Evolutionary conservation across 1,140 invertebrate species (phyloP).

Genomic region (Anastatus disparis): DNA sequence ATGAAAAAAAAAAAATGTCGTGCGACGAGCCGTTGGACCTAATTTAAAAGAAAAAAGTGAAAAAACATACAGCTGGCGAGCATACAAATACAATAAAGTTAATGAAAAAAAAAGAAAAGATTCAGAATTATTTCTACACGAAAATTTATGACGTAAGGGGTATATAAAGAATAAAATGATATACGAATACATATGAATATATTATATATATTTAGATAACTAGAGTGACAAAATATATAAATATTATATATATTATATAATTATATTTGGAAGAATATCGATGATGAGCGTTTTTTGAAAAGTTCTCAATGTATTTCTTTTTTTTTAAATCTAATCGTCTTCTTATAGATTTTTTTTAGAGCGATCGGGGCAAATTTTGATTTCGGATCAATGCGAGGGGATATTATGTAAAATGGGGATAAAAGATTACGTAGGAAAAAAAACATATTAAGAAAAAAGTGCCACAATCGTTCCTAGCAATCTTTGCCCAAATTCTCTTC

Average conservation of each 20-base stretch:
- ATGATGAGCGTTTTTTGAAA: slow-evolving; percentile 3
- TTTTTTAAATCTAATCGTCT: not conserved
- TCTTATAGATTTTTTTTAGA: slow-evolving; percentile 23
- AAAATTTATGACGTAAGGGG: slow-evolving; percentile 55
- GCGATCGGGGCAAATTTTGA: slow-evolving; percentile 44
- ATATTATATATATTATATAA: slow-evolving; percentile 43
- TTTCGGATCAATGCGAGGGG: slow-evolving; percentile 10
- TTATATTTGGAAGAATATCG: slow-evolving; percentile 21
- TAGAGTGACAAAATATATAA: slow-evolving; percentile 56
- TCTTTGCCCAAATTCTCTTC: slow-evolving; percentile 28
- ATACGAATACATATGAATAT: slow-evolving; percentile 54
- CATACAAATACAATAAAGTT: slow-evolving; percentile 54
- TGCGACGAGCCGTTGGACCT: slow-evolving; percentile 35
- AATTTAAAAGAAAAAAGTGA: slow-evolving; percentile 42
- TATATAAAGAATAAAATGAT: slow-evolving; percentile 47
- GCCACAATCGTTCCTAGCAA: slow-evolving; percentile 54
- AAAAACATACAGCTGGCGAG: slow-evolving; percentile 47
- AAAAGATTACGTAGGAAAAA: slow-evolving; percentile 45
- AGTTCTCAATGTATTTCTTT: slow-evolving; percentile 8
- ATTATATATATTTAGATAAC: slow-evolving; percentile 62
- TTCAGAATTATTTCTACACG: slow-evolving; percentile 64
- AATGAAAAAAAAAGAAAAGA: slow-evolving; percentile 42
- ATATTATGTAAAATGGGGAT: slow-evolving; percentile 29
- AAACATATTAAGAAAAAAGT: slow-evolving; percentile 46
- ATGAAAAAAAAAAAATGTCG: not conserved